phyloP scores from a whole-genome alignment of 1,140 invertebrate genomes.

The Euwallacea similis region DNA sequence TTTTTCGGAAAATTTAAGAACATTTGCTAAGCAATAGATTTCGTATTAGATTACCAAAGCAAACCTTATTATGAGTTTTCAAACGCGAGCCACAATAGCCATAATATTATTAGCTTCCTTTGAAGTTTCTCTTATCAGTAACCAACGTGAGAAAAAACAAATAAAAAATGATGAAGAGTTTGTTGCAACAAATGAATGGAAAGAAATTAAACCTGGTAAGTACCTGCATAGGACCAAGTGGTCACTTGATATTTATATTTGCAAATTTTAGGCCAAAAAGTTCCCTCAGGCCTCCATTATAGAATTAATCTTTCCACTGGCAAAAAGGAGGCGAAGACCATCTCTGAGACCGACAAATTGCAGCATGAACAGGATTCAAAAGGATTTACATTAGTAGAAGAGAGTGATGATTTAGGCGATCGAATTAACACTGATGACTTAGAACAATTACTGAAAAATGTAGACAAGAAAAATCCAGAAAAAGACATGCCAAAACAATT shows the following conservation, averaged over 20 bases:
- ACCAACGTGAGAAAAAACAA: slow-evolving; percentile 18
- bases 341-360: slow-evolving; percentile 51
- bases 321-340: slow-evolving; percentile 71
- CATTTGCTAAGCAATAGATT: too few relatives aligned
- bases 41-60: too few relatives aligned
- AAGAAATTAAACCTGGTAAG: slow-evolving; percentile 61
- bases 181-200: slow-evolving; percentile 64
- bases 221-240: background rate
- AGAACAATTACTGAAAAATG: slow-evolving; percentile 49
- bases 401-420: slow-evolving; percentile 33
- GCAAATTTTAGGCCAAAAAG: slow-evolving; percentile 62
- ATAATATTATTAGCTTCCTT: too few relatives aligned
- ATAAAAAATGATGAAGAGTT: slow-evolving; percentile 51
- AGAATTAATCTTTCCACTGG: slow-evolving; percentile 75
- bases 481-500: slow-evolving; percentile 42
- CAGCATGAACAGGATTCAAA: slow-evolving; percentile 43
- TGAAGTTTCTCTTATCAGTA: too few relatives aligned
- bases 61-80: too few relatives aligned
- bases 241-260: background rate
- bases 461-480: slow-evolving; percentile 46
- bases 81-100: too few relatives aligned
- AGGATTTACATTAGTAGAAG: slow-evolving; percentile 39
- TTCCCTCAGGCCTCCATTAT: slow-evolving; percentile 74
- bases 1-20: too few relatives aligned
- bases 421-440: slow-evolving; percentile 42